A percentile compares a stretch with the other conserved stretches of the same genome.
These are phyloP conservation scores for Lemur catta DNA, from an alignment of 2,797 vertebrate genomes.

Conservation along the genomic window DNA sequence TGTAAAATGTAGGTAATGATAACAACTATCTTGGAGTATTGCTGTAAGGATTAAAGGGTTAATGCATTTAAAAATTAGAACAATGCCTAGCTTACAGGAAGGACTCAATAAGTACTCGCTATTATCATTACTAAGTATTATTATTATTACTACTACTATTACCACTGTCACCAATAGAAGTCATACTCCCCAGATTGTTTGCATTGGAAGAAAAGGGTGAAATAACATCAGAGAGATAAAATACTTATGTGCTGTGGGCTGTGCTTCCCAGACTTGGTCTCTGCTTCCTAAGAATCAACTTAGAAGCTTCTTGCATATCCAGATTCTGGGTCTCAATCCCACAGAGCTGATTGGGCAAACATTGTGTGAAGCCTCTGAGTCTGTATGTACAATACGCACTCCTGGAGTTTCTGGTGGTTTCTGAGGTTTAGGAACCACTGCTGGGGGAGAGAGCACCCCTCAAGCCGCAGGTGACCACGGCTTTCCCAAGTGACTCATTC, in stretches of 20 bases:
- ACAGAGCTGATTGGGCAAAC: not conserved
- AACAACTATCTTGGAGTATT: not conserved
- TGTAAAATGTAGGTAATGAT: not conserved
- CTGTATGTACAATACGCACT: not conserved
- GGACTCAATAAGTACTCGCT: not conserved
- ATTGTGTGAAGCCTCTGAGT: not conserved
- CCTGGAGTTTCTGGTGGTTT: not conserved
- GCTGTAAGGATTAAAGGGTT: not conserved
- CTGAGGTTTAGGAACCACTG: not conserved
- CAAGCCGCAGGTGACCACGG: not conserved
- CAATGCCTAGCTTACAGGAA: not conserved
- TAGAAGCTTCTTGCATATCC: not conserved
- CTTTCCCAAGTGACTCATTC: not conserved
- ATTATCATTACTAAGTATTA: not conserved
- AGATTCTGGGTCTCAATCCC: not conserved
- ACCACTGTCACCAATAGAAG: not conserved
- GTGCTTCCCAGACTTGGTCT: not conserved
- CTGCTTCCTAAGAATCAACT: not conserved
- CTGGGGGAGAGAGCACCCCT: not conserved
- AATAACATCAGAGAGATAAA: not conserved
- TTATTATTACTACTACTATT: not conserved
- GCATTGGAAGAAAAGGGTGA: not conserved
- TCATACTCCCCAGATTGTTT: not conserved
- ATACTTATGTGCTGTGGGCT: not conserved
- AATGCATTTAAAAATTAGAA: not conserved